These are phyloP conservation scores for Pseudococcus jackbeardsleyi DNA, from an alignment of 2,888 invertebrate genomes.

Conservation along the genomic window DNA sequence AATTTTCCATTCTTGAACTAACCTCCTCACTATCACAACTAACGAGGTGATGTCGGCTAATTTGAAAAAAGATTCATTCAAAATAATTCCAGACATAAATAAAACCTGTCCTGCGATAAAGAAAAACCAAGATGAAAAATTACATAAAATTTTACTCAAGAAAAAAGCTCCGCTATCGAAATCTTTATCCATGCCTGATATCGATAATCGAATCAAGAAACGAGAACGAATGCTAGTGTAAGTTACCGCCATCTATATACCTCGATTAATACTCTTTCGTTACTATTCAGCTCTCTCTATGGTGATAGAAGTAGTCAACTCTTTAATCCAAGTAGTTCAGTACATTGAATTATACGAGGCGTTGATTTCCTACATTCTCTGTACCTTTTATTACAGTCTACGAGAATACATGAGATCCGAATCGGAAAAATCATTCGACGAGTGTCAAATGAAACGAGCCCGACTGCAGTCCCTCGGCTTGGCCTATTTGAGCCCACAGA, in stretches of 20 bases:
- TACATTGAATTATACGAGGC: not conserved
- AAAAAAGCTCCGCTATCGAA: slow-evolving; percentile 80
- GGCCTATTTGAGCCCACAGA: slow-evolving; percentile 82
- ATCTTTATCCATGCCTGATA: slow-evolving; percentile 87
- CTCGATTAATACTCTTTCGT: not conserved
- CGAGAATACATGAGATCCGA: slow-evolving; percentile 83
- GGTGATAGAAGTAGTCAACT: not conserved
- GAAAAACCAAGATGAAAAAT: slow-evolving; percentile 66
- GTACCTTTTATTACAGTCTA: slow-evolving; percentile 72
- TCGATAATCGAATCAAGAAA: slow-evolving; percentile 81
- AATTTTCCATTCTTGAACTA: not conserved
- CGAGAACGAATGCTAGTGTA: slow-evolving; percentile 80
- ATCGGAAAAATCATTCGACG: slow-evolving; percentile 83
- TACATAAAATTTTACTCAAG: slow-evolving; percentile 74
- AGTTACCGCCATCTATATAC: slow-evolving; percentile 70
- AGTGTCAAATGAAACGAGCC: slow-evolving; percentile 77
- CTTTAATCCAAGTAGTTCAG: not conserved
- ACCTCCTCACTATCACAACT: not conserved
- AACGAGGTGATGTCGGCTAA: not conserved
- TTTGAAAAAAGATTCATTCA: not conserved
- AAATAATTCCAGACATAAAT: slow-evolving; percentile 43
- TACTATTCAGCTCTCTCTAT: not conserved
- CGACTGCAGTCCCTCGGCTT: slow-evolving; percentile 77
- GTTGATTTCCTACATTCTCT: not conserved
- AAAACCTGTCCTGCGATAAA: slow-evolving; percentile 8